These are phyloP conservation scores for Drosophila miranda DNA, from an alignment of 1,140 invertebrate species.

Conservation along the genomic window DNA sequence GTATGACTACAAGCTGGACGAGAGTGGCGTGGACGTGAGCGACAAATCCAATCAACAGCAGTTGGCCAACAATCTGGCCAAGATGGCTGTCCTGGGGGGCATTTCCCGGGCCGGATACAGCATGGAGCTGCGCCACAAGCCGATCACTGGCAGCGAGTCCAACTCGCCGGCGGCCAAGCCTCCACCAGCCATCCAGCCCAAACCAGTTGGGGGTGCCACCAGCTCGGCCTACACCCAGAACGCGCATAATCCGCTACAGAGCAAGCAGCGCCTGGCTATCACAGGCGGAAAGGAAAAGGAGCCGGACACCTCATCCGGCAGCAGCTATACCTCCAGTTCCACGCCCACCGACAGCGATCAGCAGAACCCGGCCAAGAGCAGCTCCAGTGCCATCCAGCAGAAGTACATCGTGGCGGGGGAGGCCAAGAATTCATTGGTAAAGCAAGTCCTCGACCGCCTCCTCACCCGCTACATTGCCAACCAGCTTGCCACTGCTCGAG, in stretches of 20 bases:
- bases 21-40: conserved; percentile 94
- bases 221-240: conserved; percentile 78
- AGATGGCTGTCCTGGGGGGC: conserved; percentile 92
- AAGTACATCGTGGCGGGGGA: conserved; percentile 73
- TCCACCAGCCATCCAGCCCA: conserved; percentile 60
- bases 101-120: conserved; percentile 89
- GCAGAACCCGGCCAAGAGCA: conserved; percentile 40
- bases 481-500: conserved; percentile 86
- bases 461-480: conserved; percentile 95
- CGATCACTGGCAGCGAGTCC: conserved; percentile 54
- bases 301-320: conserved; percentile 46
- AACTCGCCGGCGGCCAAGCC: conserved; percentile 55
- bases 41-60: conserved; percentile 94
- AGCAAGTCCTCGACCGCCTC: conserved; percentile 88
- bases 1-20: conserved; percentile 98
- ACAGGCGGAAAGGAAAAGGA: conserved; percentile 51
- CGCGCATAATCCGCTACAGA: conserved; percentile 78
- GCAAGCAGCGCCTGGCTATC: conserved; percentile 74
- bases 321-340: conserved; percentile 63
- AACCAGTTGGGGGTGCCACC: conserved; percentile 31
- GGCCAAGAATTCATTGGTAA: conserved; percentile 72
- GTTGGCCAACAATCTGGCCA: conserved; percentile 95
- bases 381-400: conserved; percentile 51
- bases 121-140: conserved; percentile 64
- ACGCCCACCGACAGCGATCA: conserved; percentile 63